These are phyloP conservation scores for Corythucha ciliata DNA, from an alignment of 2,888 invertebrate species.

Conservation along the genomic window DNA sequence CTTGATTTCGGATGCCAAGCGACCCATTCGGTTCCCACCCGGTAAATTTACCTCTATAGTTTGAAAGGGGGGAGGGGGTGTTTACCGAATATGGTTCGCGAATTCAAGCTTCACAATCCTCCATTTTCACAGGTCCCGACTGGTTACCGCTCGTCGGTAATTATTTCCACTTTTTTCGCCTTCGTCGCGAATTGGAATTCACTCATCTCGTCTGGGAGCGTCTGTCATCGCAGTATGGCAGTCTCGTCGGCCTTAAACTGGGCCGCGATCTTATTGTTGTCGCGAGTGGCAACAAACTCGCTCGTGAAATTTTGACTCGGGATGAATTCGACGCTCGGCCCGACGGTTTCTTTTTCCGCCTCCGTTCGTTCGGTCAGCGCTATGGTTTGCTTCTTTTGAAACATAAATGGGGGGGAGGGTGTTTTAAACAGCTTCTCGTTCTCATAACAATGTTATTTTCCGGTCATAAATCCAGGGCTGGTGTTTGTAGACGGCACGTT, in stretches of 20 bases:
- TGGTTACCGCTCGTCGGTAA: slow-evolving; percentile 51
- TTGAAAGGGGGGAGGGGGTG: background rate
- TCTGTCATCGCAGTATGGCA: slow-evolving; percentile 47
- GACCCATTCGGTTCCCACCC: slow-evolving; percentile 47
- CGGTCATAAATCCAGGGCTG: slow-evolving; percentile 42
- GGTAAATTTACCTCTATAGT: slow-evolving; percentile 41
- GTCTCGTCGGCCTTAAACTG: slow-evolving; percentile 56
- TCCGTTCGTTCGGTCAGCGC: slow-evolving; percentile 57
- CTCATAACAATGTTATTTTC: background rate
- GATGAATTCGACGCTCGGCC: slow-evolving; percentile 62
- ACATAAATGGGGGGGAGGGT: background rate
- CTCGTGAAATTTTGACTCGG: slow-evolving; percentile 51
- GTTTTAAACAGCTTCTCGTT: slow-evolving; percentile 2
- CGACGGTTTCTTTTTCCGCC: slow-evolving; percentile 57
- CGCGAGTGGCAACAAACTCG: slow-evolving; percentile 52
- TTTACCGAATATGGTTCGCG: background rate
- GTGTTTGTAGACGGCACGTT: slow-evolving; percentile 57
- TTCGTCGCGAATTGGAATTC: slow-evolving; percentile 42
- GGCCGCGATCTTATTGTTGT: slow-evolving; percentile 53
- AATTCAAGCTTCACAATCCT: slow-evolving; percentile 7
- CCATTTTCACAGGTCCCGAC: slow-evolving; percentile 44
- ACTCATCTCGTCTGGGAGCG: slow-evolving; percentile 52
- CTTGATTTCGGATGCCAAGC: slow-evolving; percentile 37
- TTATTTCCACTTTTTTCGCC: slow-evolving; percentile 41
- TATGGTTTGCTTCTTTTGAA: slow-evolving; percentile 46